Percentiles rank a stretch among this genome's conserved stretches.
Evolutionary conservation across 1,140 invertebrate species (phyloP).

Genomic region (Drosophila parabipectinata): DNA sequence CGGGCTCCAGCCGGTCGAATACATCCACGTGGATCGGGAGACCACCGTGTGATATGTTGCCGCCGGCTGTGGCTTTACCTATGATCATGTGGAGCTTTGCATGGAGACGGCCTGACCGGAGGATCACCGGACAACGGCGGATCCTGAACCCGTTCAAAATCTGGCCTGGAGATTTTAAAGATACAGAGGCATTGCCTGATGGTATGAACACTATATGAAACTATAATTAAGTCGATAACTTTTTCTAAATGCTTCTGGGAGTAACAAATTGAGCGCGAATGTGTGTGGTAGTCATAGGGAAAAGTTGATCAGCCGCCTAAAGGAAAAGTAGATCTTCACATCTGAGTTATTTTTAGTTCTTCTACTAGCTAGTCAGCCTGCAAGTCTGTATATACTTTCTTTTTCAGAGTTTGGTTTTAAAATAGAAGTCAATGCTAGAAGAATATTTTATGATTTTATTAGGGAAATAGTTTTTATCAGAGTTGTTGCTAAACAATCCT

Average conservation of each 20-base stretch:
- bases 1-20: slow-evolving; percentile 93
- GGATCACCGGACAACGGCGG: slow-evolving; percentile 12
- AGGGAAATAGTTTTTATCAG: background rate
- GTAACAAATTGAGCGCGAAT: slow-evolving; percentile 19
- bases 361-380: slow-evolving; percentile 2
- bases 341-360: background rate
- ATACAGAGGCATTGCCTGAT: slow-evolving; percentile 50
- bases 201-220: slow-evolving; percentile 50
- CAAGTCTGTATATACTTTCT: slow-evolving; percentile 9
- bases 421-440: background rate
- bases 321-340: background rate
- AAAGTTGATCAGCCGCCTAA: slow-evolving; percentile 5
- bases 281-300: slow-evolving; percentile 44
- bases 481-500: too few species aligned
- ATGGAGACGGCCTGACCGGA: slow-evolving; percentile 59
- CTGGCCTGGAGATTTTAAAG: slow-evolving; percentile 74
- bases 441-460: background rate
- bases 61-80: slow-evolving; percentile 66
- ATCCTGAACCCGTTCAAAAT: slow-evolving; percentile 46
- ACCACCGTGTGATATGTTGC: slow-evolving; percentile 90
- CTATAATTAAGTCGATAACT: slow-evolving; percentile 64
- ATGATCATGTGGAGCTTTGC: slow-evolving; percentile 66
- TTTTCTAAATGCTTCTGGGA: slow-evolving; percentile 74
- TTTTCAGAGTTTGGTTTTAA: background rate
- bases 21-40: slow-evolving; percentile 94